These are phyloP conservation scores for Corythucha ciliata DNA, from an alignment of 2,888 invertebrate genomes.

Conservation along the genomic window DNA sequence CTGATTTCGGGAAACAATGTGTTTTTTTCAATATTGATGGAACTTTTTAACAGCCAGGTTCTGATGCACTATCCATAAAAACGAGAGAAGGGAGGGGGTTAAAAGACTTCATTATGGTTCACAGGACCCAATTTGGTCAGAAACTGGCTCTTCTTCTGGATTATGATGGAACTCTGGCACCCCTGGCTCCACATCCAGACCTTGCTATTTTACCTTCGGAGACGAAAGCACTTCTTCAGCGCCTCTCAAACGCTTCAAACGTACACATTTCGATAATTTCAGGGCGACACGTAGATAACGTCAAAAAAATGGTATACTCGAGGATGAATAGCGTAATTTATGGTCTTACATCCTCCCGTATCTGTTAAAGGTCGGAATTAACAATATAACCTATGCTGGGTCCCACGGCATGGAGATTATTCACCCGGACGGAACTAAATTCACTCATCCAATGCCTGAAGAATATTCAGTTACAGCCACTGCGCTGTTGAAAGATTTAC, in stretches of 20 bases:
- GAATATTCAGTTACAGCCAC: slow-evolving; percentile 73
- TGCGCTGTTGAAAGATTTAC: slow-evolving; percentile 63
- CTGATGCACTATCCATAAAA: too few species aligned
- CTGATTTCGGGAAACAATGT: too few species aligned
- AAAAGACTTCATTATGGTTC: too few species aligned
- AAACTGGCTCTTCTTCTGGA: slow-evolving; percentile 75
- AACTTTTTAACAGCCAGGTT: too few species aligned
- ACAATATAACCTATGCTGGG: slow-evolving; percentile 82
- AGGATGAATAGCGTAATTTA: background rate
- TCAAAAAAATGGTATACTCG: slow-evolving; percentile 65
- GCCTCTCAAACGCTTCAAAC: slow-evolving; percentile 73
- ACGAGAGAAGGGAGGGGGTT: too few species aligned
- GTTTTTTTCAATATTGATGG: too few species aligned
- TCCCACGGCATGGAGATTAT: slow-evolving; percentile 81
- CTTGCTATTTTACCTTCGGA: slow-evolving; percentile 75
- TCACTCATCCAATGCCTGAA: slow-evolving; percentile 82
- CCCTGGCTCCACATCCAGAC: slow-evolving; percentile 82
- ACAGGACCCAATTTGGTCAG: slow-evolving; percentile 46
- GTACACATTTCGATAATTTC: slow-evolving; percentile 81
- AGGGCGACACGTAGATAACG: slow-evolving; percentile 76
- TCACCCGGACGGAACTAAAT: slow-evolving; percentile 82
- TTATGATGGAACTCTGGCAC: slow-evolving; percentile 81
- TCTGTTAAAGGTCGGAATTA: slow-evolving; percentile 62
- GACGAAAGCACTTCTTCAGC: slow-evolving; percentile 71
- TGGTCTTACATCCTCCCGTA: slow-evolving; percentile 26